Base-by-base conservation (phyloP, 2,888 invertebrate genomes). In the Cinara cedri region DNA sequence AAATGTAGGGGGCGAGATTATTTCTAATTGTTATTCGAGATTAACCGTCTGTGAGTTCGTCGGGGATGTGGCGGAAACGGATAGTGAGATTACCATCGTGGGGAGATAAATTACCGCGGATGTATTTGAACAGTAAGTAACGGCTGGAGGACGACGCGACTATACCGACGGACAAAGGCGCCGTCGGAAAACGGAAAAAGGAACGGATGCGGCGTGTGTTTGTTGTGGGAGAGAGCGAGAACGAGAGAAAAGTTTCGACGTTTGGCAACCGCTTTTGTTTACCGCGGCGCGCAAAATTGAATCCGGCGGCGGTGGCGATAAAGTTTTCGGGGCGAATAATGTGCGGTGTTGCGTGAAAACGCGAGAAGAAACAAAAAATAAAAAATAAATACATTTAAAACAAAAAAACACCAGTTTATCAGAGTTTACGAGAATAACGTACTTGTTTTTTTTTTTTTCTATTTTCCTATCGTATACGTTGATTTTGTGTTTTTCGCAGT, bases 401-500 rank as follows among this genome's bases (percentile, higher is more conserved):
- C n/a, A n/a, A n/a, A n/a, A n/a, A n/a, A n/a, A n/a, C n/a, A n/a
- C n/a, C n/a, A n/a, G n/a, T n/a, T n/a, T n/a, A n/a, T n/a, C n/a
- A n/a, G n/a, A n/a, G n/a, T n/a, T n/a, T n/a, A n/a, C n/a, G n/a
- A n/a, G n/a, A n/a, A n/a, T n/a, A n/a, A n/a, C n/a, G n/a, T n/a
- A n/a, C 6, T 34, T 34, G 3, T 34, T 34, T 34, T 34, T 34
- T 34, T 34, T 34, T 34, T 34, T 34, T 34, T 34, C 6, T 34
- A 4, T 34, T 34, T 34, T 4, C 34, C 34, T 34, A 34, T 34
- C 3, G 34, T 34, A 4, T 34, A 4, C 34, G 34, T 16, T 54
- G 6, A 9, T 55, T 62, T 9, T 62, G 11, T 62, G 49, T 72
- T 16, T n/a, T 34, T 34, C 34, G 34, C 81, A 83, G 83, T 83